These are phyloP conservation scores for Myiotriccus ornatus DNA, from an alignment of 2,797 vertebrate genomes.

Conservation along the genomic window DNA sequence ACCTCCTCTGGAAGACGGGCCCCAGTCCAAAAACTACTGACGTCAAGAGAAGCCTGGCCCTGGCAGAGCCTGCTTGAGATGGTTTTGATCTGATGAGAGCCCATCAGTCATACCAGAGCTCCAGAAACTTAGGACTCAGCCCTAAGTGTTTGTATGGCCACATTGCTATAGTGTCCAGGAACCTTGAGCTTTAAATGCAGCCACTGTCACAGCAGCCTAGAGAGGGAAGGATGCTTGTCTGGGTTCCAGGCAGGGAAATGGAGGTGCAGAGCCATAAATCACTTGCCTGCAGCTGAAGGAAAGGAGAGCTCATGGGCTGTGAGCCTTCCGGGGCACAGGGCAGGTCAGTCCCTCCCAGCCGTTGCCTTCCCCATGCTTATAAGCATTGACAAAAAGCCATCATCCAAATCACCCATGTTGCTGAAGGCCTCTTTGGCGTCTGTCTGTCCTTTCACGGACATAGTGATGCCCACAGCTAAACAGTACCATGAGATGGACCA, in stretches of 20 bases:
- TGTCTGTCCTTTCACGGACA: background rate
- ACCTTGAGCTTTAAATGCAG: background rate
- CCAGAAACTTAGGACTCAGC: conserved; percentile 37
- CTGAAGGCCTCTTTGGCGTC: background rate
- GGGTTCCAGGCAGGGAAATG: background rate
- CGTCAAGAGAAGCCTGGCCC: conserved; percentile 42
- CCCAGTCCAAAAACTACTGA: conserved; percentile 24
- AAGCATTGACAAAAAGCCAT: background rate
- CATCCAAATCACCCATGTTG: background rate
- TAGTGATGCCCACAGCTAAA: fast-evolving
- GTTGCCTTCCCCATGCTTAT: fast-evolving
- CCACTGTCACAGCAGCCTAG: background rate
- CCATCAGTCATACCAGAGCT: conserved; percentile 38
- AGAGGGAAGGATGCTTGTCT: background rate
- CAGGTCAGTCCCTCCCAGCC: background rate
- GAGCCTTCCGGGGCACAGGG: fast-evolving
- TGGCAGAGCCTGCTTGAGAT: background rate
- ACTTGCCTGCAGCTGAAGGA: background rate
- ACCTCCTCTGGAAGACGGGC: conserved; percentile 9
- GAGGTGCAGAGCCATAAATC: background rate
- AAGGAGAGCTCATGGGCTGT: background rate
- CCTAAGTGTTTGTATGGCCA: conserved; percentile 8
- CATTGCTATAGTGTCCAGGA: background rate
- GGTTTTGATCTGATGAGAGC: conserved; percentile 43
- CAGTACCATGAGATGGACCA: background rate